Conservation (phyloP, 2,888 invertebrate species). For the Belgica antarctica region DNA sequence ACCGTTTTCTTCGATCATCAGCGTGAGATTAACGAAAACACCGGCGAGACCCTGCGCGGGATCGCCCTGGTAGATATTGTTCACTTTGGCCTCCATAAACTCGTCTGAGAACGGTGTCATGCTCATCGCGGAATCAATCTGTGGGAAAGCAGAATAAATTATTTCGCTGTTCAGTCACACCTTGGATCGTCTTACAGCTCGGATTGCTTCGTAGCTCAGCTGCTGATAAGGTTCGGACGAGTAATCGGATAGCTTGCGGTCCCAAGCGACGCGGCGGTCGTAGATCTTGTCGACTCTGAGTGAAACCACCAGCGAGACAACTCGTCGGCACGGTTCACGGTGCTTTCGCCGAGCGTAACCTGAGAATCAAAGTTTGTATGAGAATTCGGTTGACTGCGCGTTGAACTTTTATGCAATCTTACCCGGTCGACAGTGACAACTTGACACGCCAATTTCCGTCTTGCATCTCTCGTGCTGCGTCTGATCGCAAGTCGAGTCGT, state of each 20-base stretch:
- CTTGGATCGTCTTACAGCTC: conserved; percentile 67
- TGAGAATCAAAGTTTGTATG: conserved; percentile 44
- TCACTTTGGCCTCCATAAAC: conserved; percentile 77
- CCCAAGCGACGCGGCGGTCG: conserved; percentile 77
- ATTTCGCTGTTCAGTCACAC: too few relatives aligned
- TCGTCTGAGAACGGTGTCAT: conserved; percentile 89
- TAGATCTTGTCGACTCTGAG: conserved; percentile 80
- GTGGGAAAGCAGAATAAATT: too few relatives aligned
- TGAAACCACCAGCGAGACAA: conserved; percentile 75
- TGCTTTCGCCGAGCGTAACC: conserved; percentile 68
- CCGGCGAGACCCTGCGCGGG: conserved; percentile 67
- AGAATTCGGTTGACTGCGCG: background rate
- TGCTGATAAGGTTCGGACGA: conserved; percentile 79
- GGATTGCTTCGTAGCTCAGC: conserved; percentile 78
- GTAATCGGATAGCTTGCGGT: conserved; percentile 68
- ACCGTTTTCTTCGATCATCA: conserved; percentile 72
- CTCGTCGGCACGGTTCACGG: conserved; percentile 73
- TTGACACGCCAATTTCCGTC: conserved; percentile 81
- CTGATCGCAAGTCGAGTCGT: conserved; percentile 84
- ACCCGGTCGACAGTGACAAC: conserved; percentile 83
- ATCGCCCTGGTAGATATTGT: conserved; percentile 73
- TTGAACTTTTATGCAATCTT: conserved; percentile 45
- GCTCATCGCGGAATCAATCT: conserved; percentile 89
- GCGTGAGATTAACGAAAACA: conserved; percentile 80
- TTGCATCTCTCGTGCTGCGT: conserved; percentile 84